phyloP scores from a whole-genome alignment of 1,140 invertebrate genomes.

The Drosophila pectinifera region DNA sequence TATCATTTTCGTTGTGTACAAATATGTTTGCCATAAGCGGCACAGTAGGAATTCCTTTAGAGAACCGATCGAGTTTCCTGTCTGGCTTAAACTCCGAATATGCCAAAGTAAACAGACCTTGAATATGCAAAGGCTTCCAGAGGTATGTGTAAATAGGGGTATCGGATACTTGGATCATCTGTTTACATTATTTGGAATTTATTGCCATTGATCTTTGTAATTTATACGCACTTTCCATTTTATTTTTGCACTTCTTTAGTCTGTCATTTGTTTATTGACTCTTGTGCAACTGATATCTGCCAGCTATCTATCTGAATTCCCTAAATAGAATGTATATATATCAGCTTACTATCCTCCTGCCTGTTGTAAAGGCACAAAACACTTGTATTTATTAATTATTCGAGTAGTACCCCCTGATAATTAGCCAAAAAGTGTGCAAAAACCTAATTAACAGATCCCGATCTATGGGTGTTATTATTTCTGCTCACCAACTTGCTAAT shows the following conservation, averaged over 20 bases:
- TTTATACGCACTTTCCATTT: too few relatives aligned
- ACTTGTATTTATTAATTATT: not conserved
- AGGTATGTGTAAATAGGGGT: conserved; percentile 2
- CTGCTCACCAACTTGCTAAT: conserved; percentile 18
- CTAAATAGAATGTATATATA: too few relatives aligned
- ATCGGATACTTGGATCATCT: not conserved
- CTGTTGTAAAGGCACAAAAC: too few relatives aligned
- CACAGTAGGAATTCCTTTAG: not conserved
- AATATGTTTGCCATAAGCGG: not conserved
- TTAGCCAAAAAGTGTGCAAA: conserved; percentile 10
- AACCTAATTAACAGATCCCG: conserved; percentile 14
- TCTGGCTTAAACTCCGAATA: conserved; percentile 5
- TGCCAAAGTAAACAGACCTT: not conserved
- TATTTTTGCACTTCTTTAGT: too few relatives aligned
- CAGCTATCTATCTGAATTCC: too few relatives aligned
- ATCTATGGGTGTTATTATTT: conserved; percentile 24
- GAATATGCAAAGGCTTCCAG: not conserved
- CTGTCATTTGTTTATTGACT: not conserved
- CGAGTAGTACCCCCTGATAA: not conserved
- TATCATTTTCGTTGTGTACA: not conserved
- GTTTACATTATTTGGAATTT: not conserved
- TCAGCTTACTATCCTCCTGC: not conserved
- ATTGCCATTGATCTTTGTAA: not conserved
- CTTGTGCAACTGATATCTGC: too few relatives aligned
- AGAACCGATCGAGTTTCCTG: conserved; percentile 8